These are phyloP conservation scores for Felis catus DNA, from an alignment of 2,113 vertebrate genomes.

Conservation along the genomic window DNA sequence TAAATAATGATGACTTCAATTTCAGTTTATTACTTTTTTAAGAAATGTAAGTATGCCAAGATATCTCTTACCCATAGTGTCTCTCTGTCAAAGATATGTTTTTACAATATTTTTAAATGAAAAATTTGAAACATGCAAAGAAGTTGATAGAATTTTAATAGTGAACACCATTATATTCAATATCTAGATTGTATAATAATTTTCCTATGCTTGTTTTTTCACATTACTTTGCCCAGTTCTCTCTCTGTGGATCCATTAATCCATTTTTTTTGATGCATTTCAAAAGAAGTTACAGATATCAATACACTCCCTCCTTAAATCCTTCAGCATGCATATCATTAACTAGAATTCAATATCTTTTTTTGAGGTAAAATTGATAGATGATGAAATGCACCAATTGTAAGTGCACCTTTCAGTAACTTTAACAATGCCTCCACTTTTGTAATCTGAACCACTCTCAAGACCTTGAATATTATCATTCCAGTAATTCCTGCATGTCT, in stretches of 20 bases:
- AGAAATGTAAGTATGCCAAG: neutral
- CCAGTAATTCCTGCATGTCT: neutral
- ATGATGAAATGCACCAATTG: neutral
- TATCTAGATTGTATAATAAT: neutral
- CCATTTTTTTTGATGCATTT: slow-evolving; percentile 16
- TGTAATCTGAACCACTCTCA: neutral
- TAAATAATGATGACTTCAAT: slow-evolving; percentile 5
- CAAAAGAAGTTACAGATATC: neutral
- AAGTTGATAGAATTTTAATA: slow-evolving; percentile 10
- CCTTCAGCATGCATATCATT: neutral
- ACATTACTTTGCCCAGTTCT: neutral
- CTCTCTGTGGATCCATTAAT: neutral
- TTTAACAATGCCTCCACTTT: neutral
- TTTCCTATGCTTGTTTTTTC: neutral
- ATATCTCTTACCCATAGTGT: neutral
- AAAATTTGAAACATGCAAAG: neutral
- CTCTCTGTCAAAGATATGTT: neutral
- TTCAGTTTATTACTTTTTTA: neutral
- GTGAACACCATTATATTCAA: neutral
- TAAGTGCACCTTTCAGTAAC: neutral
- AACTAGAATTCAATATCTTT: neutral
- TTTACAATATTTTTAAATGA: slow-evolving; percentile 15
- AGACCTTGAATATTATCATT: neutral
- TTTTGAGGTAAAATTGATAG: neutral
- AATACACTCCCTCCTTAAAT: neutral